Evolutionary conservation across 2,113 vertebrate species (phyloP).

Genomic region (Heloderma charlesbogerti): DNA sequence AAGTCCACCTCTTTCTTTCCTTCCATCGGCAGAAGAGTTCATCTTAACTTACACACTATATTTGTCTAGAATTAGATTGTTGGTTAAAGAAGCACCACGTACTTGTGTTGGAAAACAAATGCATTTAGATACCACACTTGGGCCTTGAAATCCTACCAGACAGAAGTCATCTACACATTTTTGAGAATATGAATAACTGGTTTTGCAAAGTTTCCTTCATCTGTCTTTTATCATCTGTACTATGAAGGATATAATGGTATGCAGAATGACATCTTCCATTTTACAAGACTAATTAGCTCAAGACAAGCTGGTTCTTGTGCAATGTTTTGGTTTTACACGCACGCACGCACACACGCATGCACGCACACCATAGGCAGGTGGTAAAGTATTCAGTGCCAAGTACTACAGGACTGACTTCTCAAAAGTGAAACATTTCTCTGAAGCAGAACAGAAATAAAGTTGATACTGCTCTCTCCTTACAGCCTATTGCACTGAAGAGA

Average conservation of each 20-base stretch:
- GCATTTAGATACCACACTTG: not conserved
- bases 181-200: not conserved
- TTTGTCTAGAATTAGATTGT: not conserved
- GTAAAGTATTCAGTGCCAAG: conserved; percentile 33
- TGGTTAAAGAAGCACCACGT: not conserved
- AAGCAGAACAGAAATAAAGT: conserved; percentile 8
- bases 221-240: conserved; percentile 36
- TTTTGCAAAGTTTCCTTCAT: conserved; percentile 49
- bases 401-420: conserved; percentile 35
- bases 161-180: not conserved
- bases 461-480: not conserved
- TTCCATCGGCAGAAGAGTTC: not conserved
- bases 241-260: not conserved
- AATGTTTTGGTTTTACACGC: conserved; percentile 10
- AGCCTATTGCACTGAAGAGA: conserved; percentile 22
- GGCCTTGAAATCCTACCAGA: conserved; percentile 26
- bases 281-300: conserved; percentile 37
- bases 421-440: conserved; percentile 3
- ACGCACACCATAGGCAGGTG: conserved; percentile 8
- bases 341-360: not conserved
- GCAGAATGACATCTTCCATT: conserved; percentile 25
- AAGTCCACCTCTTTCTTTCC: not conserved
- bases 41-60: not conserved
- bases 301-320: conserved; percentile 51
- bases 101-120: not conserved